These are phyloP conservation scores for Hypanus sabinus DNA, from an alignment of 2,113 vertebrate genomes.

Conservation along the genomic window DNA sequence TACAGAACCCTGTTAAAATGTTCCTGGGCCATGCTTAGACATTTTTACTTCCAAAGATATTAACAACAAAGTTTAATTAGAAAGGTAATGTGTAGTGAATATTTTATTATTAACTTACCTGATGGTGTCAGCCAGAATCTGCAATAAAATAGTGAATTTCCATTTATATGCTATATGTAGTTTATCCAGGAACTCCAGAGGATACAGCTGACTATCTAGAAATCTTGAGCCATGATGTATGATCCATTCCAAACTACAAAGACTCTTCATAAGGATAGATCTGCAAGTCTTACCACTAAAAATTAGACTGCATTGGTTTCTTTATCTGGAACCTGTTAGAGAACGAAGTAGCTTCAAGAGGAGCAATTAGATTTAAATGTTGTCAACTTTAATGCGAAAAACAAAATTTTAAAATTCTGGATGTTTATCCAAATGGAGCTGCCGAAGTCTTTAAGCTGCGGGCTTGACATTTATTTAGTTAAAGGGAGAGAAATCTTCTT, in stretches of 20 bases:
- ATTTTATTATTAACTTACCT: too few relatives aligned
- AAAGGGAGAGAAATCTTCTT: neutral
- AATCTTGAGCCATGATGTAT: neutral
- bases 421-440: neutral
- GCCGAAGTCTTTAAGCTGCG: neutral
- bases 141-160: neutral
- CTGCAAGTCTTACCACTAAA: neutral
- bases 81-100: neutral
- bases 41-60: neutral
- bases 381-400: neutral
- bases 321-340: neutral
- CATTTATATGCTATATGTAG: neutral
- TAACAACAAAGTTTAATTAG: neutral
- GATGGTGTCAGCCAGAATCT: neutral
- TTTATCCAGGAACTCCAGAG: neutral
- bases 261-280: neutral
- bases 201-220: neutral
- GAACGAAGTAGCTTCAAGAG: neutral
- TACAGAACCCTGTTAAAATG: neutral
- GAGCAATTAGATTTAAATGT: neutral
- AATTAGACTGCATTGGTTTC: neutral
- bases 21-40: neutral
- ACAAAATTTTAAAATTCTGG: neutral
- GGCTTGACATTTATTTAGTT: neutral
- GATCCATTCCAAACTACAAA: neutral